Percentiles rank a stretch among this genome's conserved stretches.
Conservation (phyloP, 2,797 vertebrate genomes). For the Labroides dimidiatus region DNA sequence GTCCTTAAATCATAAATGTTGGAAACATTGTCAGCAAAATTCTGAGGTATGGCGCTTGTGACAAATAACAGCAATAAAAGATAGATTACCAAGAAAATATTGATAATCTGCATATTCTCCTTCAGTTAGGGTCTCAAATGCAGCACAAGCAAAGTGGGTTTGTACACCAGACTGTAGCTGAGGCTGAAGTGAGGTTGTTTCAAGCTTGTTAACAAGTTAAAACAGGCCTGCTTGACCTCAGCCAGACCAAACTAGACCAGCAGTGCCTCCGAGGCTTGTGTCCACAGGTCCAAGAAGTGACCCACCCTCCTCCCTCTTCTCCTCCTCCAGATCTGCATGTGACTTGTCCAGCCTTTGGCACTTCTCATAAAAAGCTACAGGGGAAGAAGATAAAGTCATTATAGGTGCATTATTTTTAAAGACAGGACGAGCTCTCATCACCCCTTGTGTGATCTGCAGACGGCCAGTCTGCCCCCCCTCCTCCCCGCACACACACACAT, state of each 20-base stretch:
- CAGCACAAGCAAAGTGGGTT: constrained; percentile 4
- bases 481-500: no score
- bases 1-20: no score
- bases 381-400: constrained; percentile 16
- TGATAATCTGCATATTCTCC: background rate
- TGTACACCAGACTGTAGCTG: background rate
- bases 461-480: constrained; percentile 1
- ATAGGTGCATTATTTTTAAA: constrained; percentile 22
- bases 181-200: constrained; percentile 6
- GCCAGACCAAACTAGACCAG: constrained; percentile 33
- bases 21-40: no score
- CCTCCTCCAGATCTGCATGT: constrained; percentile 8
- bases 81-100: no score
- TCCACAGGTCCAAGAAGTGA: constrained; percentile 23
- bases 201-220: constrained; percentile 36
- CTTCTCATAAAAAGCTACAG: constrained; percentile 30
- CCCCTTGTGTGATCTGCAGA: constrained; percentile 13
- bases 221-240: constrained; percentile 41
- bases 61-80: no score
- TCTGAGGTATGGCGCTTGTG: no score
- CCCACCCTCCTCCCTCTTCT: constrained; percentile 11
- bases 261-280: constrained; percentile 41
- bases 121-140: background rate
- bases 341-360: constrained; percentile 25
- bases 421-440: constrained; percentile 4